Evolutionary conservation across 2,113 vertebrate species (phyloP), one percentile per base, ranked within the genome.

Genomic region (Rafetus swinhoei): DNA sequence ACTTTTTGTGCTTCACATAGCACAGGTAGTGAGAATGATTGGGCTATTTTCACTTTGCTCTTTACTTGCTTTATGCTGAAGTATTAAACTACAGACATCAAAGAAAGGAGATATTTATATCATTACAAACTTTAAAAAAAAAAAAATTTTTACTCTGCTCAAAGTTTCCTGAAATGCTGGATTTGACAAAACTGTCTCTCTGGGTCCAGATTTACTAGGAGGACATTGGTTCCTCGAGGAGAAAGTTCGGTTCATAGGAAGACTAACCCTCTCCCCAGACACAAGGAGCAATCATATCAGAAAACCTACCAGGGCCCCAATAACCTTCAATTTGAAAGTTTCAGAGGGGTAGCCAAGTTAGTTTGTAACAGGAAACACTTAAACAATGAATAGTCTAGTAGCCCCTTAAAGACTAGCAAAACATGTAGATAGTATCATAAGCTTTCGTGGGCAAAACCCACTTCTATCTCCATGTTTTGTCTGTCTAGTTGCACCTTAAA

Each of bases 231-330:
- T 22, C 50, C 74, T 57, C 25, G n/a, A 86, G 53, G 32, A 25
- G 77, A 53, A 77, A 35, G 12, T 11, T 16, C 9, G 5, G 3
- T 45, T 54, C 76, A 81, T 52, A 84, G 82, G 62, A 94, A 81
- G 54, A 25, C 1, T 59, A 72, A 93, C 91, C 86, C 91, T 92
- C 81, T 53, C 29, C 24, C 19, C 35, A 65, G 54, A 82, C 1
- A 54, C 32, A 86, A 86, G 84, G n/a, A 57, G 72, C 89, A 80
- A 91, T 82, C 69, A 39, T 4, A 50, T 54, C 56, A 89, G 87
- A 55, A 91, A 77, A 74, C 25, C 29, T 72, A 87, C 77, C 32
- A 77, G 53, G 57, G 19, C 24, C 35, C 39, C 45, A 88, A 94
- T 1, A 88, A 45, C 54, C 52, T 62, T 72, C 65, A 5, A 50